phyloP scores from a whole-genome alignment of 2,797 vertebrate genomes.

The Aeoliscus strigatus region DNA sequence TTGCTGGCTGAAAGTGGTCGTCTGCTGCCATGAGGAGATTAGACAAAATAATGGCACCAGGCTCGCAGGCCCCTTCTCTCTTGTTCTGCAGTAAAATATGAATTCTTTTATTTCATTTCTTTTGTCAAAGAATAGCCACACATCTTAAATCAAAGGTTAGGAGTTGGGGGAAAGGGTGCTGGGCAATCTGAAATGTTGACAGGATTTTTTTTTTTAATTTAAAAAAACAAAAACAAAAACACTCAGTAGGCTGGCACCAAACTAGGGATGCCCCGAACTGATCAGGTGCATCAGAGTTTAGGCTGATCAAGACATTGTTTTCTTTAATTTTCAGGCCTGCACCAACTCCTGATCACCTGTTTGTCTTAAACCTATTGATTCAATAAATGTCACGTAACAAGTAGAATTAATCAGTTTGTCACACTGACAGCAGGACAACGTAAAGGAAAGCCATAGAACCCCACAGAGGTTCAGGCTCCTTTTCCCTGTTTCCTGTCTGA shows the following conservation, averaged over 20 bases:
- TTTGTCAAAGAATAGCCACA: constrained; percentile 37
- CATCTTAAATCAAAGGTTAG: constrained; percentile 27
- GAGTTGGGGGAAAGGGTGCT: constrained; percentile 26
- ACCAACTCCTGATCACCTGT: constrained; percentile 35
- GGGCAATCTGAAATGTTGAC: constrained; percentile 16
- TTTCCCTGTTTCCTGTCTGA: too few relatives aligned
- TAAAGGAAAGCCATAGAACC: neutral
- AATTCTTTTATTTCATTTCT: constrained; percentile 79
- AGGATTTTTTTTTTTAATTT: constrained; percentile 5
- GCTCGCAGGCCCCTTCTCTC: constrained; percentile 87
- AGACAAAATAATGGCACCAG: constrained; percentile 95
- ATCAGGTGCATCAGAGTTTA: neutral
- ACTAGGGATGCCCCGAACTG: constrained; percentile 40
- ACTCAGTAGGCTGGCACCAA: constrained; percentile 22
- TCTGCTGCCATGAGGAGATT: constrained; percentile 96
- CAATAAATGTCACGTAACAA: neutral
- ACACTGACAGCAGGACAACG: neutral
- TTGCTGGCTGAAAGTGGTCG: constrained; percentile 97
- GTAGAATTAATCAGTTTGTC: neutral
- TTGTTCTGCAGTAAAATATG: constrained; percentile 92
- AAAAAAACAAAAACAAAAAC: constrained; percentile 12
- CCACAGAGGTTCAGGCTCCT: too few relatives aligned
- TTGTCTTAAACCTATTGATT: constrained; percentile 26
- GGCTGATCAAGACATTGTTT: neutral
- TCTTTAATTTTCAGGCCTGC: neutral